phyloP scores from a whole-genome alignment of 2,113 vertebrate species.

The Hydropotes inermis region DNA sequence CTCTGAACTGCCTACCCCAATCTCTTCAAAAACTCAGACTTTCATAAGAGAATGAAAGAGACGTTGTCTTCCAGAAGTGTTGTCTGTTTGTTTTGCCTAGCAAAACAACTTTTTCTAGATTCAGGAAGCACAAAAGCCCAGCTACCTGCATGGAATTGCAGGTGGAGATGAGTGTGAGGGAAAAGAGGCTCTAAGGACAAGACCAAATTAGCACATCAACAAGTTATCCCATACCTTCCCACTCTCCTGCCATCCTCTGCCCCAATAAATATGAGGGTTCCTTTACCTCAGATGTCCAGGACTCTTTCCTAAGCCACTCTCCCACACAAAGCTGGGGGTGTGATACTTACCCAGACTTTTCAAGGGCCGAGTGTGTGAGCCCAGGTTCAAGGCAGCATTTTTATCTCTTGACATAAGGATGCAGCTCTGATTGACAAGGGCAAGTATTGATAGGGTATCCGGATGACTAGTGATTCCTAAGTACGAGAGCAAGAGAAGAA shows the following conservation, averaged over 20 bases:
- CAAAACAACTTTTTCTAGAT: background rate
- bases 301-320: background rate
- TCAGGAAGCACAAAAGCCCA: background rate
- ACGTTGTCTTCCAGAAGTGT: background rate
- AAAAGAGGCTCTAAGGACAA: background rate
- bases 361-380: background rate
- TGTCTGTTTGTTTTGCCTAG: background rate
- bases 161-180: background rate
- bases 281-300: background rate
- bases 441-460: slow-evolving; percentile 89
- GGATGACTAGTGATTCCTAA: slow-evolving; percentile 88
- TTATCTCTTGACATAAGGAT: background rate
- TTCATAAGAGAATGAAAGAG: background rate
- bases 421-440: slow-evolving; percentile 81
- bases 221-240: background rate
- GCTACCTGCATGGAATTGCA: background rate
- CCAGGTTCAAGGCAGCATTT: background rate
- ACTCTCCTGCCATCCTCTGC: background rate
- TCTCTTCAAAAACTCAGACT: background rate
- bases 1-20: background rate
- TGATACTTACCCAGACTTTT: background rate
- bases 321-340: background rate
- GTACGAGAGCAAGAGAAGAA: slow-evolving; percentile 79
- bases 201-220: too few relatives aligned
- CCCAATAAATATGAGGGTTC: background rate